Conservation (phyloP, 2,888 invertebrate species). For the Ormyrus thymus region DNA sequence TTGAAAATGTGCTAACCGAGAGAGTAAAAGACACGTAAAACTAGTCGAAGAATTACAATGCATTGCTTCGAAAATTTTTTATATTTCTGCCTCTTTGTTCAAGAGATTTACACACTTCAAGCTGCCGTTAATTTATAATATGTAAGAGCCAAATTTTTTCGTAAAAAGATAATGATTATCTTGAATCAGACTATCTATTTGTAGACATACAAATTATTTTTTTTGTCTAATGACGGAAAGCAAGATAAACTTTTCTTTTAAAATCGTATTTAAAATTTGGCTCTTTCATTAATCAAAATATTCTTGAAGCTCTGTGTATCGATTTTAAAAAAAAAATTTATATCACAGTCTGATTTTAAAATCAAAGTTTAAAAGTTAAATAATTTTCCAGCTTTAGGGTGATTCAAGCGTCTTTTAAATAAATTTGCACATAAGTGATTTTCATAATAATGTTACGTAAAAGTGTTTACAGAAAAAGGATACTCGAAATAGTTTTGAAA, state of each 20-base stretch:
- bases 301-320: slow-evolving; percentile 25
- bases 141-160: slow-evolving; percentile 41
- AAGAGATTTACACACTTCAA: slow-evolving; percentile 45
- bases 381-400: slow-evolving; percentile 44
- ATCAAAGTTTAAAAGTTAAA: slow-evolving; percentile 41
- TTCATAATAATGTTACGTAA: slow-evolving; percentile 25
- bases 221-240: no score
- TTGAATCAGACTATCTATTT: no score
- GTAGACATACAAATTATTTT: no score
- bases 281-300: slow-evolving; percentile 26
- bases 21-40: slow-evolving; percentile 43
- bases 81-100: slow-evolving; percentile 22
- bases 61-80: slow-evolving; percentile 47
- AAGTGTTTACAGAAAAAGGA: slow-evolving; percentile 57
- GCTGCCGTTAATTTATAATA: slow-evolving; percentile 34
- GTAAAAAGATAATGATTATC: no score
- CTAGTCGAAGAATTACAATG: slow-evolving; percentile 56
- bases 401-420: slow-evolving; percentile 40
- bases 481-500: slow-evolving; percentile 57
- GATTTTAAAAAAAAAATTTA: background rate
- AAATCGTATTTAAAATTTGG: slow-evolving; percentile 18
- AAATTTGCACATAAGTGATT: slow-evolving; percentile 34
- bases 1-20: slow-evolving; percentile 44
- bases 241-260: background rate
- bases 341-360: slow-evolving; percentile 26